These are phyloP conservation scores for Plotosus lineatus DNA, from an alignment of 2,113 vertebrate genomes.

Conservation along the genomic window DNA sequence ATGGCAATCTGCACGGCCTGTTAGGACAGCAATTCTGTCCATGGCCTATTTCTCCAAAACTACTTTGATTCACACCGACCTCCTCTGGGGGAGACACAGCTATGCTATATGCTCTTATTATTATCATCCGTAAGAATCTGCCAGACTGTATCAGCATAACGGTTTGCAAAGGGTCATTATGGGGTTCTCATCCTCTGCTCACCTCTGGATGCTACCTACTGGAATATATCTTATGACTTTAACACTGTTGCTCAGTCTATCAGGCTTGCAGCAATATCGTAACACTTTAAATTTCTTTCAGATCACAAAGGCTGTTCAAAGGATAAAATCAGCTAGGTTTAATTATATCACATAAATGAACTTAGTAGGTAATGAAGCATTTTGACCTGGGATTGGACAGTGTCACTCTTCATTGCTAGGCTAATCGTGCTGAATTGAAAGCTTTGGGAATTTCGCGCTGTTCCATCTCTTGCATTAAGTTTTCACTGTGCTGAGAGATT, in stretches of 20 bases:
- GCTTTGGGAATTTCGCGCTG: not conserved
- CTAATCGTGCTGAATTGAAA: constrained; percentile 23
- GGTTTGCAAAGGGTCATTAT: constrained; percentile 33
- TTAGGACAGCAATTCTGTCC: constrained; percentile 60
- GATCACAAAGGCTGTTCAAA: not conserved
- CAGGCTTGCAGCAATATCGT: constrained; percentile 4
- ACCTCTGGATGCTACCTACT: constrained; percentile 30
- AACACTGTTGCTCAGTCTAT: not conserved
- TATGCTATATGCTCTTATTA: constrained; percentile 35
- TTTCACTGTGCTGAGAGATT: constrained; percentile 24
- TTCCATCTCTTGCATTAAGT: not conserved
- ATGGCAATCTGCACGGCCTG: constrained; percentile 65
- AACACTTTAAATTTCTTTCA: not conserved
- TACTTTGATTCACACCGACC: constrained; percentile 51
- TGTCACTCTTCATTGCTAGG: constrained; percentile 22
- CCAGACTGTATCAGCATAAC: constrained; percentile 39
- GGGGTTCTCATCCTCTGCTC: constrained; percentile 28
- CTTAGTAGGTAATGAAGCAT: constrained; percentile 24
- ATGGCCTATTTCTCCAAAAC: constrained; percentile 57
- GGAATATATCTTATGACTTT: constrained; percentile 19
- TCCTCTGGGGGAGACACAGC: constrained; percentile 45
- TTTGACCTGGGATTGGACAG: constrained; percentile 21
- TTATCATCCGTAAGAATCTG: constrained; percentile 45
- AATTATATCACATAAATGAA: constrained; percentile 18
- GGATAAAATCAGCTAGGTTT: not conserved